Percentiles rank a stretch among this genome's conserved stretches.
Evolutionary conservation across 1,140 invertebrate species (phyloP).

Genomic region (Drosophila pandora): DNA sequence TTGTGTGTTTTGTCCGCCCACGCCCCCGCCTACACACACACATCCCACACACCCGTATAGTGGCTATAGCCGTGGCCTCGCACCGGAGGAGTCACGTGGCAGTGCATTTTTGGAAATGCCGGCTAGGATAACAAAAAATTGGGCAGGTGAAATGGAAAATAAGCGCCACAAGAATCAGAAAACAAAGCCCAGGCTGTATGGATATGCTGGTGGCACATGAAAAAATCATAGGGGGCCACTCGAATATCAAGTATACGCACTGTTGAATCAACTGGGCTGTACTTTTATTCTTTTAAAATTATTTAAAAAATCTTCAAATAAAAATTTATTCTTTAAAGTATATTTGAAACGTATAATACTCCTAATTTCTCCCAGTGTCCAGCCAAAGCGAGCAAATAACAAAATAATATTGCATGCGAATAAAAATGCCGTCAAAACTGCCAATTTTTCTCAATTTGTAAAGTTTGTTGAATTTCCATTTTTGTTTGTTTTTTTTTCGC

Average conservation of each 20-base stretch:
- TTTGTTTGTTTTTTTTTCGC: slow-evolving; percentile 1
- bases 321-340: background rate
- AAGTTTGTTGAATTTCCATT: slow-evolving; percentile 28
- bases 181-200: background rate
- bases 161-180: slow-evolving; percentile 19
- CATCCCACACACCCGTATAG: no score
- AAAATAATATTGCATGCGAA: slow-evolving; percentile 45
- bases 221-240: background rate
- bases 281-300: background rate
- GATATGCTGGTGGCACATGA: background rate
- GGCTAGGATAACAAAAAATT: slow-evolving; percentile 13
- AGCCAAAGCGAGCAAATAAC: slow-evolving; percentile 32
- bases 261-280: no score
- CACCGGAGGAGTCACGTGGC: slow-evolving; percentile 18
- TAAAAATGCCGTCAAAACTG: slow-evolving; percentile 48
- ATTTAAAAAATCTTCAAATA: no score
- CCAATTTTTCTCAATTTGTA: slow-evolving; percentile 51
- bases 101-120: slow-evolving; percentile 17
- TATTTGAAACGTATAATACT: no score
- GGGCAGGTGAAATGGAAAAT: slow-evolving; percentile 44
- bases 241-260: background rate
- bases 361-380: background rate
- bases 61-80: background rate
- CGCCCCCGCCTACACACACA: slow-evolving; percentile 20
- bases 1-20: slow-evolving; percentile 42